These are phyloP conservation scores for Myrmophylax atrothorax DNA, from an alignment of 2,113 vertebrate species.

Conservation along the genomic window DNA sequence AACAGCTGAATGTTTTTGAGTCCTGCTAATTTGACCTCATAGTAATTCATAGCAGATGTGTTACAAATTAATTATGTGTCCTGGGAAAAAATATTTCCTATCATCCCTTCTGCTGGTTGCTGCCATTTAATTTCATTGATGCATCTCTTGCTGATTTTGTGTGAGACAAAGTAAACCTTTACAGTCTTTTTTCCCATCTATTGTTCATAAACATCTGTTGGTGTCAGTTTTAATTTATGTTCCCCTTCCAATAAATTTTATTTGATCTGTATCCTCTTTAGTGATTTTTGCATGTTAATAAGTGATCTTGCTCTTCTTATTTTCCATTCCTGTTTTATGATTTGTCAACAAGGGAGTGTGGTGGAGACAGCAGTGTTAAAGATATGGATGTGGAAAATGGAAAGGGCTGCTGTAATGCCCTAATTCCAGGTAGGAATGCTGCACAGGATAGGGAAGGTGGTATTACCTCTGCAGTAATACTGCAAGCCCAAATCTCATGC, in stretches of 20 bases:
- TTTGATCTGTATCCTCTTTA: background rate
- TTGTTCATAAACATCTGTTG: constrained; percentile 27
- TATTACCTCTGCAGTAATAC: background rate
- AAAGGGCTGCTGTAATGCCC: background rate
- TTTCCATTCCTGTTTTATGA: background rate
- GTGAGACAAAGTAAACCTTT: background rate
- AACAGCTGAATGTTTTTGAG: background rate
- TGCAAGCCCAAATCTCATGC: accelerated
- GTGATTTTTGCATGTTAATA: background rate
- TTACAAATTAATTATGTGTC: constrained; percentile 21
- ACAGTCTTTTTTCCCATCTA: background rate
- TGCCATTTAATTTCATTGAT: background rate
- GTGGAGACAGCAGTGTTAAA: background rate
- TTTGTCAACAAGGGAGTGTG: background rate
- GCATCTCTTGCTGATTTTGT: background rate
- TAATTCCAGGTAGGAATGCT: background rate
- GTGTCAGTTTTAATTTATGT: constrained; percentile 22
- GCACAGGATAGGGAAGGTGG: background rate
- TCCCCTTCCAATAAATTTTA: background rate
- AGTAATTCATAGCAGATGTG: background rate
- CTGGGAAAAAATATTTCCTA: constrained; percentile 4
- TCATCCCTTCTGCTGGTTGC: background rate
- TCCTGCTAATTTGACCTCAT: background rate
- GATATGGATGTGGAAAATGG: background rate
- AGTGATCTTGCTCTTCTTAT: background rate